Evolutionary conservation across 2,113 vertebrate species (phyloP).

Genomic region (Motacilla tschutschensis): DNA sequence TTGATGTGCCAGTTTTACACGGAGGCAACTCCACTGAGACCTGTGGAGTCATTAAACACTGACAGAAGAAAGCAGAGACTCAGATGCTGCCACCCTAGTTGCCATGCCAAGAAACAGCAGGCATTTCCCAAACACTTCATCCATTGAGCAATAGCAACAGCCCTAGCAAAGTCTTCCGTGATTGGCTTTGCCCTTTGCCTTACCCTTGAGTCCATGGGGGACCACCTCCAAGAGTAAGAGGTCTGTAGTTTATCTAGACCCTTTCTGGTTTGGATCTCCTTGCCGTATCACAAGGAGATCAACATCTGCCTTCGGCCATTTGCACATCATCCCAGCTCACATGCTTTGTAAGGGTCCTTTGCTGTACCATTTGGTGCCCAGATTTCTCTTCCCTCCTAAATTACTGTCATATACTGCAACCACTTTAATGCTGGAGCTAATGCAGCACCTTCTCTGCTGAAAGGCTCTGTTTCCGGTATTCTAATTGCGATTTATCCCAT

Average conservation of each 20-base stretch:
- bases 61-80: background rate
- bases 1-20: constrained; percentile 15
- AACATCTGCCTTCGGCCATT: background rate
- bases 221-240: background rate
- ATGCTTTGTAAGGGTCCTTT: constrained; percentile 3
- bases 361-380: constrained; percentile 50
- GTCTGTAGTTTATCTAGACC: background rate
- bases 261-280: background rate
- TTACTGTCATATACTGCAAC: constrained; percentile 3
- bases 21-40: constrained; percentile 19
- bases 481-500: background rate
- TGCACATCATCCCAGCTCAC: background rate
- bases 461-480: background rate
- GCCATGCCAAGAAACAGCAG: background rate
- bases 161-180: background rate
- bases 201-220: background rate
- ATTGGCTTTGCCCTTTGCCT: background rate
- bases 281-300: background rate
- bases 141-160: background rate
- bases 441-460: background rate
- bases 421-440: constrained; percentile 25
- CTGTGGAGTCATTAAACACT: background rate
- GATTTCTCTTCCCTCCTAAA: constrained; percentile 36
- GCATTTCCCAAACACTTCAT: constrained; percentile 10
- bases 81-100: constrained; percentile 15